phyloP scores from a whole-genome alignment of 2,888 invertebrate genomes.

The Operophtera brumata region DNA sequence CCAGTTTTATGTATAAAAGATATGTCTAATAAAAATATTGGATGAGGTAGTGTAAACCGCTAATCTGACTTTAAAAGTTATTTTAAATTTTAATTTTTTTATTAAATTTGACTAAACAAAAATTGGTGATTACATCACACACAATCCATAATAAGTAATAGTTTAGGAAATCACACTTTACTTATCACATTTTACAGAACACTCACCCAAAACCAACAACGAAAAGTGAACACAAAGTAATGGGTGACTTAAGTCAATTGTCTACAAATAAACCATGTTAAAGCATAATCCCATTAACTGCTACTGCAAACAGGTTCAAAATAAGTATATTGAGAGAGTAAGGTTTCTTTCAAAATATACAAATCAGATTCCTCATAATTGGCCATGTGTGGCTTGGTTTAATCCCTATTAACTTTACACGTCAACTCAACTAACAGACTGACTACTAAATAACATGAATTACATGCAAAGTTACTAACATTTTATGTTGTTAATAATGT shows the following conservation, averaged over 20 bases:
- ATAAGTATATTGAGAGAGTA: slow-evolving; percentile 43
- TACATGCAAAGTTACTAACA: too few relatives aligned
- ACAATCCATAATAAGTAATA: too few relatives aligned
- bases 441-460: background rate
- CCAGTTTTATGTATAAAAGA: too few relatives aligned
- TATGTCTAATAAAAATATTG: too few relatives aligned
- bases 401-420: slow-evolving; percentile 6
- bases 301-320: slow-evolving; percentile 35
- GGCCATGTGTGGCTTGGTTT: slow-evolving; percentile 3
- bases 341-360: slow-evolving; percentile 45
- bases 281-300: slow-evolving; percentile 42
- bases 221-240: slow-evolving; percentile 17
- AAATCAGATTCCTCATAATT: slow-evolving; percentile 15
- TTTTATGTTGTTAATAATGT: too few relatives aligned
- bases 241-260: slow-evolving; percentile 52
- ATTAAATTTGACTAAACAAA: too few relatives aligned
- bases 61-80: too few relatives aligned
- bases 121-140: too few relatives aligned
- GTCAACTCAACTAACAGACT: background rate
- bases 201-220: slow-evolving; percentile 19
- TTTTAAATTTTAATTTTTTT: too few relatives aligned
- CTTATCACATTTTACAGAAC: background rate
- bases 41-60: too few relatives aligned
- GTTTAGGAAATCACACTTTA: too few relatives aligned
- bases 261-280: slow-evolving; percentile 51